These are phyloP conservation scores for Hoplias malabaricus DNA, from an alignment of 2,113 vertebrate species.

Conservation along the genomic window DNA sequence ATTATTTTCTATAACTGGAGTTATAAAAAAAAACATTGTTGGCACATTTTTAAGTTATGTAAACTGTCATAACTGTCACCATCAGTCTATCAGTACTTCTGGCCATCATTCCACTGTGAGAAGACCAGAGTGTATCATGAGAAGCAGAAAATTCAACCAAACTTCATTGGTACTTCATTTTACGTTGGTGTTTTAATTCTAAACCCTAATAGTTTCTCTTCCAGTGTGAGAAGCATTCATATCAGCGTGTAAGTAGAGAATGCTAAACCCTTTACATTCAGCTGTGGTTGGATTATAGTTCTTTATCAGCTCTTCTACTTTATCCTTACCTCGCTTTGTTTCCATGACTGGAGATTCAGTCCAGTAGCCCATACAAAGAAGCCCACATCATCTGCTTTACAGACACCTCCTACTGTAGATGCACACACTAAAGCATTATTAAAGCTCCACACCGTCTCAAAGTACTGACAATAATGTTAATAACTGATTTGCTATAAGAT, in stretches of 20 bases:
- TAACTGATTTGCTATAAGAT: not conserved
- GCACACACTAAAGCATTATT: not conserved
- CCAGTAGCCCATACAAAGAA: conserved; percentile 49
- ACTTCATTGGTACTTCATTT: no score
- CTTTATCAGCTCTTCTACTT: not conserved
- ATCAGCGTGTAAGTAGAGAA: no score
- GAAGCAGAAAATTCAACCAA: no score
- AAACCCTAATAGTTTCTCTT: not conserved
- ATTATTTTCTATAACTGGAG: no score
- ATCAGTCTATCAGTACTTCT: no score
- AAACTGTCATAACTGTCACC: no score
- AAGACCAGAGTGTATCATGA: no score
- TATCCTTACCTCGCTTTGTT: conserved; percentile 45
- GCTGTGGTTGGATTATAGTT: not conserved
- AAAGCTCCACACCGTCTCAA: not conserved
- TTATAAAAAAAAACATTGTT: no score
- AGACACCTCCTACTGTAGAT: not conserved
- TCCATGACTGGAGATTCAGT: conserved; percentile 36
- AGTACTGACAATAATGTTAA: not conserved
- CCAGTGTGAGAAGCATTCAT: no score
- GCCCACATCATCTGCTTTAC: not conserved
- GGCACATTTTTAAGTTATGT: no score
- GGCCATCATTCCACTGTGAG: no score
- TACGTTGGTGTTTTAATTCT: not conserved
- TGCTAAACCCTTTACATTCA: no score